Conservation (phyloP, 1,140 invertebrate genomes). For the Lucilia sericata region DNA sequence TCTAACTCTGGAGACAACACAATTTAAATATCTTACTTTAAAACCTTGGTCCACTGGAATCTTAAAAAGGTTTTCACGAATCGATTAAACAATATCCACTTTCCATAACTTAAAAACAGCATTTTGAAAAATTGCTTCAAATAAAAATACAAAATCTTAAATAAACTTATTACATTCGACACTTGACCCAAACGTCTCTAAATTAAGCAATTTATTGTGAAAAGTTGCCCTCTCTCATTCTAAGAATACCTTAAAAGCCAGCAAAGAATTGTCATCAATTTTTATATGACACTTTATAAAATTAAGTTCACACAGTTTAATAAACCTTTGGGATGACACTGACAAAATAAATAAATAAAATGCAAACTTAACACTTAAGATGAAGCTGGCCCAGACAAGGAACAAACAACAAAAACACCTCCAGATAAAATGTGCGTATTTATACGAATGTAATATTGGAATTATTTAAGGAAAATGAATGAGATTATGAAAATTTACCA, state of each 20-base stretch:
- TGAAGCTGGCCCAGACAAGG: background rate
- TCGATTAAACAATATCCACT: too few species aligned
- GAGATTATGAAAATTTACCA: background rate
- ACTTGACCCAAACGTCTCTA: too few species aligned
- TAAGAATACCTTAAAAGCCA: background rate
- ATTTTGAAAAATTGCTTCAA: too few species aligned
- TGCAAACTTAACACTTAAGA: background rate
- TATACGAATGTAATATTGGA: background rate
- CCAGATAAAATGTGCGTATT: background rate
- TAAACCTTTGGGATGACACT: conserved; percentile 9
- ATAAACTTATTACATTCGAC: too few species aligned
- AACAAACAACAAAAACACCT: conserved; percentile 5
- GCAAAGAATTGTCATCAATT: background rate
- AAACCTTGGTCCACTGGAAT: too few species aligned
- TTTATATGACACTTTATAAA: background rate
- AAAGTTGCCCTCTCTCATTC: too few species aligned
- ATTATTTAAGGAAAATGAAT: background rate
- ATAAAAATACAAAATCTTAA: too few species aligned
- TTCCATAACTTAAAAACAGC: too few species aligned
- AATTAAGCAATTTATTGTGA: too few species aligned
- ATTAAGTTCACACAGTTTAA: conserved; percentile 10
- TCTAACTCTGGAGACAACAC: too few species aligned
- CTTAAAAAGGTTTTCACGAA: too few species aligned
- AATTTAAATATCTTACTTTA: too few species aligned
- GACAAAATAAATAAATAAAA: background rate